Conservation (phyloP, 53 echinoderm and acorn worm genomes). For the Zoroaster sp. region DNA sequence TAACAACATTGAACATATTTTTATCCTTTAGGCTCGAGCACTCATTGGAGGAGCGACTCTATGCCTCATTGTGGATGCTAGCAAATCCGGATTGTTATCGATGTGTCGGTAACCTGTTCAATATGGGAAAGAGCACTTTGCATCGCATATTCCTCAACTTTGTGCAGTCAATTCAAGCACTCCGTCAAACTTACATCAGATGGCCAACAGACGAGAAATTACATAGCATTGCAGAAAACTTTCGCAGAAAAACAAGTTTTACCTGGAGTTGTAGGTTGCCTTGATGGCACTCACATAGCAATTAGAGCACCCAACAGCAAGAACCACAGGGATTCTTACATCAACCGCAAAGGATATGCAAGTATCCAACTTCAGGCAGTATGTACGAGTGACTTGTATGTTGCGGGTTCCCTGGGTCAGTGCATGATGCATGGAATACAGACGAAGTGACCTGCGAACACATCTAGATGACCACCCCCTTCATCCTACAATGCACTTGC, state of each 20-base stretch:
- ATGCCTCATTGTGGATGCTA: not conserved
- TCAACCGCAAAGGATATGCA: conserved; percentile 7
- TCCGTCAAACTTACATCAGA: not conserved
- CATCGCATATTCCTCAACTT: not conserved
- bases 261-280: not conserved
- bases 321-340: not conserved
- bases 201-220: not conserved
- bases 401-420: conserved; percentile 35
- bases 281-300: conserved; percentile 23
- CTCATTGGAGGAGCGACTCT: not conserved
- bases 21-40: too few species aligned
- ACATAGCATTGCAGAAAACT: not conserved
- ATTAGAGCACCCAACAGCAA: conserved; percentile 3
- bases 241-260: not conserved
- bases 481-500: not conserved
- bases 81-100: not conserved
- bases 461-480: not conserved
- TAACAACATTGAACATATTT: too few species aligned
- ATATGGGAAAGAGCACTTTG: not conserved
- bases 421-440: conserved; percentile 27
- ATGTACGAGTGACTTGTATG: conserved; percentile 13
- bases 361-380: conserved; percentile 30
- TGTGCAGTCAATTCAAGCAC: not conserved
- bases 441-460: not conserved
- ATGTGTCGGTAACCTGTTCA: not conserved